These are phyloP conservation scores for Paramormyrops hopkinsi DNA, from an alignment of 2,797 vertebrate species.

Conservation along the genomic window DNA sequence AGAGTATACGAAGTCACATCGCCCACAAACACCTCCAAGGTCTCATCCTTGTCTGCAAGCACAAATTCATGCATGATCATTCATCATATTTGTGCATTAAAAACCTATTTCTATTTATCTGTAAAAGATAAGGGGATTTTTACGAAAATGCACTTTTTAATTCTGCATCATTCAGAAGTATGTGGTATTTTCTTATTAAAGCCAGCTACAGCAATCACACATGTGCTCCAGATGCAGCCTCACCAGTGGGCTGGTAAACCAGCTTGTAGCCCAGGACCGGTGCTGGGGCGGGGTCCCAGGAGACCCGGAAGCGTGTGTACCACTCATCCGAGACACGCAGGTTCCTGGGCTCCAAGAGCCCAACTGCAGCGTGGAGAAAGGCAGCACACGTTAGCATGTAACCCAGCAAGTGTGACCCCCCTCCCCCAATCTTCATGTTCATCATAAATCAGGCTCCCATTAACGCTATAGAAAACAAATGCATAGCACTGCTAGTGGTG, in stretches of 20 bases:
- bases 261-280: constrained; percentile 91
- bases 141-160: neutral
- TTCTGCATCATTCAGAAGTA: neutral
- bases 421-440: neutral
- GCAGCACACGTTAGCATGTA: constrained; percentile 8
- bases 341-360: constrained; percentile 80
- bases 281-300: constrained; percentile 82
- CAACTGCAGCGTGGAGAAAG: constrained; percentile 59
- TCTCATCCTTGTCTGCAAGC: constrained; percentile 62
- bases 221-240: constrained; percentile 24
- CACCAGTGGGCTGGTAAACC: constrained; percentile 81
- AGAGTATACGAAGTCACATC: constrained; percentile 83
- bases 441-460: neutral
- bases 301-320: constrained; percentile 93
- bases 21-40: constrained; percentile 83
- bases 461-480: neutral
- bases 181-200: neutral
- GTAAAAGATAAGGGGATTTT: neutral
- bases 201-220: neutral
- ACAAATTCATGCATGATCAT: neutral
- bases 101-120: neutral
- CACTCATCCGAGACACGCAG: constrained; percentile 90
- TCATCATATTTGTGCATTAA: neutral
- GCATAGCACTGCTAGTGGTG: neutral
- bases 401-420: constrained; percentile 10